A percentile compares a stretch with the other conserved stretches of the same genome.
These are phyloP conservation scores for Vicugna pacos DNA, from an alignment of 2,113 vertebrate species.

Conservation along the genomic window DNA sequence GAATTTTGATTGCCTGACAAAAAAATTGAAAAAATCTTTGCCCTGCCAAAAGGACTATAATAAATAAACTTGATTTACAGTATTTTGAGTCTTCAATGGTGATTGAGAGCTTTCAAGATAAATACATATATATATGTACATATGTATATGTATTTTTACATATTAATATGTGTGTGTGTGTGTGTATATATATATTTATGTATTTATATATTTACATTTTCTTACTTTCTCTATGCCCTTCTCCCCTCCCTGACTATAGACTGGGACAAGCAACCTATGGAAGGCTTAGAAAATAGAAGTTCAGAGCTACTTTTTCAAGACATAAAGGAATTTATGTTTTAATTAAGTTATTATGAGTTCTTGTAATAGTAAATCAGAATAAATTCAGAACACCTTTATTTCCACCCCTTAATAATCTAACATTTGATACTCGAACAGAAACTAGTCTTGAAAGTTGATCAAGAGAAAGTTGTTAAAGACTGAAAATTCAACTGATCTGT, in stretches of 20 bases:
- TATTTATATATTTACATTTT: neutral
- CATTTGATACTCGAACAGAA: neutral
- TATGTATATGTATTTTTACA: no score
- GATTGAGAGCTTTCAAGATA: neutral
- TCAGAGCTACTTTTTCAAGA: neutral
- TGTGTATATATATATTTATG: no score
- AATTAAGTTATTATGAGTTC: conserved; percentile 42
- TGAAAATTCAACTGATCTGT: neutral
- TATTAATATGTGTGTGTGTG: no score
- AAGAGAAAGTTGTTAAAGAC: neutral
- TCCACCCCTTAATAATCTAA: neutral
- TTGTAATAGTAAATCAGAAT: neutral
- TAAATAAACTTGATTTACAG: neutral
- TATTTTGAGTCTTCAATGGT: neutral
- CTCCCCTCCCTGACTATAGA: neutral
- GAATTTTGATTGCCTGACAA: neutral
- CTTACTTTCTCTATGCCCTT: neutral
- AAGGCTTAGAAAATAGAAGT: neutral
- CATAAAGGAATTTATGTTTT: conserved; percentile 2
- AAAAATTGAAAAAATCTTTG: conserved; percentile 42
- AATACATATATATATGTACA: no score
- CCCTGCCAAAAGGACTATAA: neutral
- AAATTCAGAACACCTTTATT: neutral
- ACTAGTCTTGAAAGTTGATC: conserved; percentile 38
- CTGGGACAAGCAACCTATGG: neutral